Evolutionary conservation across 53 echinoderm and acorn worm species (phyloP), one percentile per base, ranked within the genome.

Genomic region (Patiria pectinifera): DNA sequence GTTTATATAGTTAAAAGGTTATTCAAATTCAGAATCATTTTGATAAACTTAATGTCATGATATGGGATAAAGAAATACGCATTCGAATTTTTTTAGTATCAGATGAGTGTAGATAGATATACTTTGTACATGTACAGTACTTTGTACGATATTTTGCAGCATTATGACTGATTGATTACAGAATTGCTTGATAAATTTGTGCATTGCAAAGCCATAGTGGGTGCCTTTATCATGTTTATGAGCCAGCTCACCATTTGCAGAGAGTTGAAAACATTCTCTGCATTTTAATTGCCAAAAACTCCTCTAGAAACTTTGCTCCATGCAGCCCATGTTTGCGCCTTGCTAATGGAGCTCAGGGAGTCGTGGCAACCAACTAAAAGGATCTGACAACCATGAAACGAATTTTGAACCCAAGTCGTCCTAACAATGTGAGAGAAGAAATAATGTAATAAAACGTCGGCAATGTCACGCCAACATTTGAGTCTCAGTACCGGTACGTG

Each of bases 401-500:
- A 18, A 59, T 23, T 35, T 26, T 22, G 59, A 80, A 43, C 7
- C 1, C 12, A n/a, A 60, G 63, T 49, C 47, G 22, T 23, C 63
- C 22, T n/a, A 66, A 46, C 14, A 1, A 48, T n/a, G 23, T 48
- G 47, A 48, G 48, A 18, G 66, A 66, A 66, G 45, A 15, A 85
- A 21, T 78, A 69, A 70, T 66, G 53, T 48, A 62, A 47, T 49
- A 45, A 53, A 53, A 53, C 62, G 63, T 69, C 90, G 66, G 48
- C 59, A 46, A 90, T 80, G 80, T 81, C 90, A 66, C 62, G 43
- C 46, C 45, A 80, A 81, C 81, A 89, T 78, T 79, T 87, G 62
- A 80, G 24, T 66, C 43, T 48, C 66, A 60, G 90, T 47, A 69
- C 90, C 66, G 43, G 90, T 47, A 69, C 90, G 90, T 90, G 90